A percentile compares a stretch with the other conserved stretches of the same genome.
phyloP scores from a whole-genome alignment of 2,113 vertebrate genomes.

The Myotis yumanensis region DNA sequence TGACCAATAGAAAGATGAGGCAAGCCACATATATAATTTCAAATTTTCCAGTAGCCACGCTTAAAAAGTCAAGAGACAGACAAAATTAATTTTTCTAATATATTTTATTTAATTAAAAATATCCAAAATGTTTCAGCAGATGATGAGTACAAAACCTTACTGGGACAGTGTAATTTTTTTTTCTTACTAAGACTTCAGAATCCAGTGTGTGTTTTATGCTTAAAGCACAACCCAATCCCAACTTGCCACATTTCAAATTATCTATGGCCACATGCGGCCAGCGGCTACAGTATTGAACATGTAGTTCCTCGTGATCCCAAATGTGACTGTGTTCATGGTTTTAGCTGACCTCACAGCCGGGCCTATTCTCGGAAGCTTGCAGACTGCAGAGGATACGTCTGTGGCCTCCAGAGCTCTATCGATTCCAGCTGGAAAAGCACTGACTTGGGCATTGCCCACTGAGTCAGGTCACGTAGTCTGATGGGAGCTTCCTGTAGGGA shows the following conservation, averaged over 20 bases:
- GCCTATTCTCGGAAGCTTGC: neutral
- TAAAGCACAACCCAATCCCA: neutral
- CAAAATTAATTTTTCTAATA: conserved; percentile 20
- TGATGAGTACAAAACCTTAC: neutral
- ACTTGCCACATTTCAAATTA: neutral
- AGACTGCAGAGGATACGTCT: neutral
- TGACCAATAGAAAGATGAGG: neutral
- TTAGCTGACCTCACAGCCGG: neutral
- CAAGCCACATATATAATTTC: neutral
- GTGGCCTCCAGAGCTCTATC: neutral
- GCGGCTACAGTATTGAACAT: no score
- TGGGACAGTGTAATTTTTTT: neutral
- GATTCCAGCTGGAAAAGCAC: neutral
- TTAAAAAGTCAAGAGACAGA: neutral
- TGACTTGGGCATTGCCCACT: neutral
- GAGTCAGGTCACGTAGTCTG: neutral
- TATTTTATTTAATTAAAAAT: conserved; percentile 41
- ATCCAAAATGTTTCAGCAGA: neutral
- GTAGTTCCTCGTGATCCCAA: neutral
- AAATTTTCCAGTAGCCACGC: neutral
- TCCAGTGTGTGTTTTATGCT: neutral
- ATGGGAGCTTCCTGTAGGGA: neutral
- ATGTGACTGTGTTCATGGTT: neutral
- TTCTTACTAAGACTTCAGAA: neutral
- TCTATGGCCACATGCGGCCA: neutral